Conservation (phyloP, 2,888 invertebrate species). For the Athalia cordata region DNA sequence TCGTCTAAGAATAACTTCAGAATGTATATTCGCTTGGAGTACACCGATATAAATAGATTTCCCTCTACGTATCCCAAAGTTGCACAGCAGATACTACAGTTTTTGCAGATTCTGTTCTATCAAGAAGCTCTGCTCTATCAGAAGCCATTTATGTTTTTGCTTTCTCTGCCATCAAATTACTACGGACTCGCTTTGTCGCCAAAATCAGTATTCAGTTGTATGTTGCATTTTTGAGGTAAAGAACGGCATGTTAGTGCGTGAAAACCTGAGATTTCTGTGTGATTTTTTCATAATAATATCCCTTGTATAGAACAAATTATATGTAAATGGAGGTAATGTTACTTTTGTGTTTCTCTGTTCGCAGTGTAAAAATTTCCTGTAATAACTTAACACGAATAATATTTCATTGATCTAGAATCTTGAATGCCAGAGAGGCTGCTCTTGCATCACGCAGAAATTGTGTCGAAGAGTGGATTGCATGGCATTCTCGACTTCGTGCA, state of each 20-base stretch:
- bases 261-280: too few species aligned
- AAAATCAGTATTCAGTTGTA: too few species aligned
- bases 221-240: too few species aligned
- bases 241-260: too few species aligned
- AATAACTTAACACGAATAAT: slow-evolving; percentile 1
- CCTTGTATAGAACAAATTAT: too few species aligned
- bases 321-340: too few species aligned
- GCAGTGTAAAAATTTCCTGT: not conserved
- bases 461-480: slow-evolving; percentile 72
- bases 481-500: slow-evolving; percentile 69
- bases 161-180: not conserved
- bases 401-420: slow-evolving; percentile 60
- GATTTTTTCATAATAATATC: too few species aligned
- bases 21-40: slow-evolving; percentile 59
- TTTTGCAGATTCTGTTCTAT: slow-evolving; percentile 18
- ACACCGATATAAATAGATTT: slow-evolving; percentile 68
- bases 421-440: slow-evolving; percentile 70
- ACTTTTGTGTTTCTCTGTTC: not conserved
- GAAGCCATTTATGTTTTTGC: not conserved
- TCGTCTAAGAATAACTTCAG: slow-evolving; percentile 67
- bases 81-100: slow-evolving; percentile 34
- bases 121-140: slow-evolving; percentile 11
- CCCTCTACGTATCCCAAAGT: slow-evolving; percentile 48
- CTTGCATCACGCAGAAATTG: slow-evolving; percentile 69
- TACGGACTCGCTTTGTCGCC: too few species aligned